Conservation (phyloP, 1,140 invertebrate genomes). For the Rhopalosiphum padi region DNA sequence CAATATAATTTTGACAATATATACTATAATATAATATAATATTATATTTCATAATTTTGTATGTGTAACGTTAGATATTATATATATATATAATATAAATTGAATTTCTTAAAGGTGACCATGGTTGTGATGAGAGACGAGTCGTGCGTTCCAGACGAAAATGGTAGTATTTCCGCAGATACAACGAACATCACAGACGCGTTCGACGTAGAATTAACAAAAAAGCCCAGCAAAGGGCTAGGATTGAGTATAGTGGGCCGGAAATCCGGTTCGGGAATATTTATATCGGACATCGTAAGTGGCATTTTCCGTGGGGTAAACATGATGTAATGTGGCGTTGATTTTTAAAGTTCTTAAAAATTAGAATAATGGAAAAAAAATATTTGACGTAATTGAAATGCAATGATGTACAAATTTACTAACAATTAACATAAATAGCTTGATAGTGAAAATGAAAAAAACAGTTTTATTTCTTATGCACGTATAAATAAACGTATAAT, state of each 20-base stretch:
- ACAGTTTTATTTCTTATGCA: not conserved
- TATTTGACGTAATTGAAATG: not conserved
- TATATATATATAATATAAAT: not conserved
- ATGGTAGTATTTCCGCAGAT: conserved; percentile 65
- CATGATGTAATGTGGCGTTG: not conserved
- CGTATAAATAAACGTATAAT: not conserved
- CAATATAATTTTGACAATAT: not conserved
- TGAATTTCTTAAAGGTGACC: conserved; percentile 69
- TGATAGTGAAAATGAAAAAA: not conserved
- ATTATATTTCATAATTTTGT: not conserved
- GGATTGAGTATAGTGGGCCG: conserved; percentile 91
- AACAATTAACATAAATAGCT: not conserved
- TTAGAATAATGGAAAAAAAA: not conserved
- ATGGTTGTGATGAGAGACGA: conserved; percentile 91
- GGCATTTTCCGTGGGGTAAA: not conserved
- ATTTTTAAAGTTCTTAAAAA: not conserved
- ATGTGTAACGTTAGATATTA: not conserved
- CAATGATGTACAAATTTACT: not conserved
- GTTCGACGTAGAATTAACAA: conserved; percentile 88
- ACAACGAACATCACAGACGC: conserved; percentile 76
- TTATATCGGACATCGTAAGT: conserved; percentile 92
- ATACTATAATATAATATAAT: not conserved
- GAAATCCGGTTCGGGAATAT: conserved; percentile 86
- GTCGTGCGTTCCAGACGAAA: conserved; percentile 61
- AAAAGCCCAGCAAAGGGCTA: conserved; percentile 91